Conservation (phyloP, 2,113 vertebrate genomes). For the Ascaphus truei region DNA sequence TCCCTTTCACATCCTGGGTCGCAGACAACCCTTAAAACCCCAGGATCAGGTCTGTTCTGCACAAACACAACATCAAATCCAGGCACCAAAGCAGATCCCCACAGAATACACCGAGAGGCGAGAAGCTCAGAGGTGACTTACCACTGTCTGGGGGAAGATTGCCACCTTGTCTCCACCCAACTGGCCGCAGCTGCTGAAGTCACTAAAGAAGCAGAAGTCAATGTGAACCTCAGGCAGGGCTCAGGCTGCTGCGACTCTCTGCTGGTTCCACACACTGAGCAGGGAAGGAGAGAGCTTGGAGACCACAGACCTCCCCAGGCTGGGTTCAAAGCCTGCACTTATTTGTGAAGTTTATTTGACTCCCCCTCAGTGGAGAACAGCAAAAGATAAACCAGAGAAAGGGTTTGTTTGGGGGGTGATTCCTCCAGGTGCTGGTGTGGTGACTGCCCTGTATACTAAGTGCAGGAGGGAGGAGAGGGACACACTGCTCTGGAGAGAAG, state of each 20-base stretch:
- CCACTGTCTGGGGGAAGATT: conserved; percentile 23
- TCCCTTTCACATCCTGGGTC: no score
- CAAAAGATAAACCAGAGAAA: no score
- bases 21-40: no score
- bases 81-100: not conserved
- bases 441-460: conserved; percentile 21
- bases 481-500: conserved; percentile 9
- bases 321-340: not conserved
- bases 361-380: conserved; percentile 1
- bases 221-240: not conserved
- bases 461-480: conserved; percentile 1
- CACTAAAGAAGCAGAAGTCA: not conserved
- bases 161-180: not conserved
- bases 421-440: conserved; percentile 19
- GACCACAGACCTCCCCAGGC: not conserved
- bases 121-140: conserved; percentile 1
- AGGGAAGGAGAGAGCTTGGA: not conserved
- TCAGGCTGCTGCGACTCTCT: not conserved
- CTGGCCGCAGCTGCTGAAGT: not conserved
- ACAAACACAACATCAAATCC: no score
- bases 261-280: conserved; percentile 10
- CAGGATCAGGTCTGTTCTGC: no score
- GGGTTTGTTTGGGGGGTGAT: not conserved
- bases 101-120: no score
- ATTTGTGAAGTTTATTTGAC: conserved; percentile 10